Evolutionary conservation across 2,113 vertebrate species (phyloP), one percentile per base, ranked within the genome.

Genomic region (Athene cunicularia): DNA sequence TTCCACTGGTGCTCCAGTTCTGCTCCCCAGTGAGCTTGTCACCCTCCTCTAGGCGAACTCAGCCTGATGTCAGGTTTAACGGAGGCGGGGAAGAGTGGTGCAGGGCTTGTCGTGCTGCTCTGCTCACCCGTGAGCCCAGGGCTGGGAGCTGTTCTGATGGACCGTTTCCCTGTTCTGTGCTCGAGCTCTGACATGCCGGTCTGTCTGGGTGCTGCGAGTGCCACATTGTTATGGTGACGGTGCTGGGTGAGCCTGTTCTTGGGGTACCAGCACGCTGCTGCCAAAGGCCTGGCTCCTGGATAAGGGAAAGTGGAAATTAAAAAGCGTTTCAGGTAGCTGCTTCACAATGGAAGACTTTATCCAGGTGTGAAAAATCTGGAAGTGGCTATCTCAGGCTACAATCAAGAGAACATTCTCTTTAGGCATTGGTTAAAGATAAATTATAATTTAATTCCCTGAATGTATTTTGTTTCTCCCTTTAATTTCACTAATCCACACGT

Each of bases 151-250:
- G 0, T 23, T 60, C 30, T 8, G 18, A 18, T 28, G 2, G 0
- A 9, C 27, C 0, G 1, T 4, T 43, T 22, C 17, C 27, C 32
- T 4, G 1, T 14, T n/a, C 43, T n/a, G 23, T 17, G 12, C 35
- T 7, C 2, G 22, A 63, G 58, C 64, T 74, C 9, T 8, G 26
- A 15, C 8, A 7, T 8, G 12, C 26, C 6, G 5, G 3, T 16
- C 3, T 4, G 10, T 43, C 39, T 49, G 2, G 2, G 21, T 12
- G 41, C 43, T 10, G 70, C 2, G 0, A 77, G 71, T 15, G 45
- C 47, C 22, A 2, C 8, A 7, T 59, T 53, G 67, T 22, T 17
- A 12, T 2, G 2, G 10, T 24, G 28, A 35, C 6, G 45, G 15
- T 10, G 50, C 33, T 12, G 13, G 52, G 41, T 14, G 35, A 27